Conservation (phyloP, 2,797 vertebrate species). For the Sternotherus odoratus region DNA sequence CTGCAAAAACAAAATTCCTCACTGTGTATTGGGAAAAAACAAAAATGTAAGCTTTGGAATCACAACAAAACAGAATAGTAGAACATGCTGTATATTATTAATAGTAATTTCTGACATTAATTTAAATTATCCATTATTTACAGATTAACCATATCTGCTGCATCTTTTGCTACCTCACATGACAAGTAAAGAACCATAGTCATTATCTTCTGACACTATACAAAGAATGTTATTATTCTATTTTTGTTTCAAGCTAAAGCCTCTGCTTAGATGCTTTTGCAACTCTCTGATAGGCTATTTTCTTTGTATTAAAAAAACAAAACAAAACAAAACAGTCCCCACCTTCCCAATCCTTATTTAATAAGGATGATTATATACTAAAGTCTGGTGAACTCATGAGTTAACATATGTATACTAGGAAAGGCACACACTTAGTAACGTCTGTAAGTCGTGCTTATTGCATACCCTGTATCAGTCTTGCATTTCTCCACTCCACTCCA, state of each 20-base stretch:
- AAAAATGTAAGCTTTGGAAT: neutral
- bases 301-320: neutral
- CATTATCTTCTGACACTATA: neutral
- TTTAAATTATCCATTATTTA: neutral
- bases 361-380: neutral
- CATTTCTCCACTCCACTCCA: neutral
- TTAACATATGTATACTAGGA: neutral
- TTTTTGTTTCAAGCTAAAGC: neutral
- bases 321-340: no score
- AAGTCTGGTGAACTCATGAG: neutral
- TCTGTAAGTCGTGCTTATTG: neutral
- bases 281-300: neutral
- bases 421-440: neutral
- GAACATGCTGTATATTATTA: neutral
- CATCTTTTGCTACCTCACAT: neutral
- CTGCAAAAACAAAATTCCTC: neutral
- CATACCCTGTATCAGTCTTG: neutral
- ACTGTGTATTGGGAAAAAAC: neutral
- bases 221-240: neutral
- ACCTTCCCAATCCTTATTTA: accelerated
- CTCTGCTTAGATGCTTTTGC: neutral
- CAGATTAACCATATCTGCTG: neutral
- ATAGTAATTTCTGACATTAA: neutral
- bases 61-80: neutral
- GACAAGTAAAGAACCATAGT: neutral